Evolutionary conservation across 2,113 vertebrate genomes (phyloP).

Genomic region (cattle (Bos taurus)): ARS-UCD2.0 NC_037350.1:7947001-7947500

Average conservation of each 20-base stretch:
- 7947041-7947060: background rate
- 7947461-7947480: background rate
- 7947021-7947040: slow-evolving; percentile 57
- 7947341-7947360: background rate
- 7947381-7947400: background rate
- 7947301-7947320: background rate
- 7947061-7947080: slow-evolving; percentile 50
- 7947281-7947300: background rate
- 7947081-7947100: slow-evolving; percentile 43
- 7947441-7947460: background rate
- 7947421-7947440: background rate
- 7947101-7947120: slow-evolving; percentile 34
- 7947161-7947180: background rate
- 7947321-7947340: background rate
- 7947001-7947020: slow-evolving; percentile 70
- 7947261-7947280: background rate
- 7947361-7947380: background rate
- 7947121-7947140: slow-evolving; percentile 35
- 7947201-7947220: background rate
- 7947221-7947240: background rate
- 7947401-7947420: background rate
- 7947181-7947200: fast-evolving
- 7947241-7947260: background rate
- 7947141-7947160: background rate
- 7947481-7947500: background rate